Evolutionary conservation across 2,888 invertebrate genomes (phyloP).

Genomic region (Patella pellucida): DNA sequence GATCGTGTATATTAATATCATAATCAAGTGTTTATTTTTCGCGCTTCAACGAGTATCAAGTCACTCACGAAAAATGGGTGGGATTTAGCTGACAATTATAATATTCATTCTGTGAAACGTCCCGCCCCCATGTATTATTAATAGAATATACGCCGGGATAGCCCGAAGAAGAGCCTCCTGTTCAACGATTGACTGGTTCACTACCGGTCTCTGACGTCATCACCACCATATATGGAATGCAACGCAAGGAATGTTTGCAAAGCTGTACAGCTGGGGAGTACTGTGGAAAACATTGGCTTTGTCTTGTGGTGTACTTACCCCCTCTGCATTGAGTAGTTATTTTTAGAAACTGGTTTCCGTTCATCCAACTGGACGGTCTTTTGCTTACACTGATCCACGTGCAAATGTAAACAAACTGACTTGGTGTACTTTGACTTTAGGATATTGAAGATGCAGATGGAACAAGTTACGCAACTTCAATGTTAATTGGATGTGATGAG

Average conservation of each 20-base stretch:
- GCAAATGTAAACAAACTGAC: conserved; percentile 3
- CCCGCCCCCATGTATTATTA: background rate
- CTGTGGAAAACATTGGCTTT: conserved; percentile 37
- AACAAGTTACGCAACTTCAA: conserved; percentile 15
- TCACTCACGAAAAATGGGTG: too few species aligned
- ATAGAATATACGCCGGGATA: conserved; percentile 4
- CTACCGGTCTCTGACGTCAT: conserved; percentile 52
- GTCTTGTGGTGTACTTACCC: conserved; percentile 32
- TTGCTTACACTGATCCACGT: background rate
- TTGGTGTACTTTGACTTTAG: conserved; percentile 27
- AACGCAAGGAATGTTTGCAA: conserved; percentile 55
- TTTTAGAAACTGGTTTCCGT: conserved; percentile 27
- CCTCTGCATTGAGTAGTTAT: conserved; percentile 35
- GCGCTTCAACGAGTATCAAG: too few species aligned
- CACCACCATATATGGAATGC: conserved; percentile 60
- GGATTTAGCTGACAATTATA: too few species aligned
- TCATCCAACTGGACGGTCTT: conserved; percentile 10
- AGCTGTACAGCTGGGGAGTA: conserved; percentile 34
- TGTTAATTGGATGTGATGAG: conserved; percentile 19
- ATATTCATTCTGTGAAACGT: too few species aligned
- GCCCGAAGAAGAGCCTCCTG: conserved; percentile 6
- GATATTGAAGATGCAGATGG: conserved; percentile 20
- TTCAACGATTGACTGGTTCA: conserved; percentile 22
- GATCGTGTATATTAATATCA: too few species aligned
- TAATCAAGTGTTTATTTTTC: too few species aligned